A percentile compares a stretch with the other conserved stretches of the same genome.
Conservation (phyloP, 2,888 invertebrate genomes). For the Diabrotica balteata region DNA sequence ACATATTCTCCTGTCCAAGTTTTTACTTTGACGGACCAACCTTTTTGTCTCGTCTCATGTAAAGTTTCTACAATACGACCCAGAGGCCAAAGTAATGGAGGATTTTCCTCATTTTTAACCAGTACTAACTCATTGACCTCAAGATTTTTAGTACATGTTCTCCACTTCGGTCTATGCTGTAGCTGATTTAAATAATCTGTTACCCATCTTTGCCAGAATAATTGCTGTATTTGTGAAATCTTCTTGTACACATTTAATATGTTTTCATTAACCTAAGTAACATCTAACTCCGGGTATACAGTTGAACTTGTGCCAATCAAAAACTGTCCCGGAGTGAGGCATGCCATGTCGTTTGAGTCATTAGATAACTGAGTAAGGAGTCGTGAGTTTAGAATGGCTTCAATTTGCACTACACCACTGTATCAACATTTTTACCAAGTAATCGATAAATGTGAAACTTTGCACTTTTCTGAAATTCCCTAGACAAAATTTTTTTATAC, state of each 20-base stretch:
- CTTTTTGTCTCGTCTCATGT: not conserved
- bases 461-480: no score
- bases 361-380: not conserved
- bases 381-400: not conserved
- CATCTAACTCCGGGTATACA: not conserved
- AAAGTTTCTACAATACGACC: slow-evolving; percentile 1
- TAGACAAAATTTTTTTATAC: no score
- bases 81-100: slow-evolving; percentile 8
- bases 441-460: no score
- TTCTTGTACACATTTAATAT: slow-evolving; percentile 2
- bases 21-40: not conserved
- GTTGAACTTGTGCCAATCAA: not conserved
- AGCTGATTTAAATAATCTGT: slow-evolving; percentile 2
- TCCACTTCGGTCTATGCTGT: slow-evolving; percentile 14
- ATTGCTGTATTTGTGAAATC: slow-evolving; percentile 3
- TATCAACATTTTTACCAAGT: no score
- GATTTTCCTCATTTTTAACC: not conserved
- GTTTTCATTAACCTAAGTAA: not conserved
- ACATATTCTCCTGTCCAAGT: not conserved
- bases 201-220: slow-evolving; percentile 9
- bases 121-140: slow-evolving; percentile 1
- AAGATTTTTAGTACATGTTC: not conserved
- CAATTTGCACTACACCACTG: no score
- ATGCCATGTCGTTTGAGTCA: not conserved
- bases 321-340: not conserved